Evolutionary conservation across 1,140 invertebrate genomes (phyloP), one percentile per base, ranked within the genome.

Genomic region (Rhopalosiphum padi): DNA sequence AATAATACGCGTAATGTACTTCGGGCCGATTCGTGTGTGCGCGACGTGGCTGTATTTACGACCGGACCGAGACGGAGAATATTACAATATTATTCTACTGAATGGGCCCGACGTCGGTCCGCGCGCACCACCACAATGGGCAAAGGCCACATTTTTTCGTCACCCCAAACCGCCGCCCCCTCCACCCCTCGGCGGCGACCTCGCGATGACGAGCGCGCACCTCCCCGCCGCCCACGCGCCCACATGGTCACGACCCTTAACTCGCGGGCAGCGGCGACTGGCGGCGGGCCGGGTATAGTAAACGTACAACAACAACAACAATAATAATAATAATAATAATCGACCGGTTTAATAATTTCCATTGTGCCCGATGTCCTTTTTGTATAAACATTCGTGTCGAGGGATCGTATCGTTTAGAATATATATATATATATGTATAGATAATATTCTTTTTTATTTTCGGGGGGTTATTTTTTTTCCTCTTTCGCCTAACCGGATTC

Each of bases 341-440:
- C 90, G 90, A 91, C 60, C 90, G 60, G 53, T 82, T 91, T 91
- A 48, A 68, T 68, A 68, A 91, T 91, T 91, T 43, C 30, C 60
- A 82, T 82, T 77, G 41, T 91, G 60, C 30, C 8, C 55, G 22
- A 35, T 48, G 60, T 91, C 90, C 60, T 91, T 77, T 82, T 30
- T 60, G 89, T 90, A 60, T 90, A 90, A 53, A 89, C 48, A 53
- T 53, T 53, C 53, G 35, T 41, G 35, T 41, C 51, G 89, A 90
- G 89, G 89, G 86, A 51, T 88, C 86, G 86, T 35, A 22, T 35
- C 46, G n/a, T 88, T 51, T 51, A 51, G 48, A 51, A 51, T 48
- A n/a, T 83, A 21, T 11, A 2, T 11, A 23, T 83, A 35, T 9
- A 22, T 48, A n/a, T 82, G 18, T 41, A 23, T 41, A 23, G 41